Base-by-base conservation (phyloP, 2,888 invertebrate species). In the Monochamus alternatus region DNA sequence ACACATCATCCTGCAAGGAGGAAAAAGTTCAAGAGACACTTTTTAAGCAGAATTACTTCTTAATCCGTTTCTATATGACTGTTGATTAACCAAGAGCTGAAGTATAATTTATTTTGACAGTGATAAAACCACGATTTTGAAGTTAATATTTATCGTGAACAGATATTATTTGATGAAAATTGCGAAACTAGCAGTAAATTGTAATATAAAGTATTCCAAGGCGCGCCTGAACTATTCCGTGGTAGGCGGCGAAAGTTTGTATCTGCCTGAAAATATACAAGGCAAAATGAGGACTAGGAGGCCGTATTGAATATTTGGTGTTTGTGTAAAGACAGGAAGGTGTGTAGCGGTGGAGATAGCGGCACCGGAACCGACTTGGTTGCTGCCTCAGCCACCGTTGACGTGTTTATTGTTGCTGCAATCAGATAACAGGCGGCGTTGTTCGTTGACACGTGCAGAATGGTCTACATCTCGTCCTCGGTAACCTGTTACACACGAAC, bases 401-500 rank as follows among this genome's bases (percentile, higher is more conserved):
- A 83, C 83, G 82, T 81, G 83, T 83, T 82, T 82, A 83, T 83
- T 74, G 74, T 74, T 52, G 79, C 74, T 73, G 68, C 76, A 81
- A 84, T 83, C 82, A 80, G 81, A 83, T 82, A 83, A 78, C 73
- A 43, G 60, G 44, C 63, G 67, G 81, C 74, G 79, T 82, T 83
- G 83, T 82, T 81, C 79, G 80, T 76, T 81, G 82, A 84, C 83
- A 81, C 83, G 82, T 82, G 82, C 81, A 81, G 83, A 82, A 82
- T 81, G 81, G 81, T 75, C 82, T 76, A 78, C 80, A 81, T 81
- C 81, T 80, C 78, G 76, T 80, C 76, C 74, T 72, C 74, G 67
- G 74, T 83, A 80, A 82, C 82, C 81, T 81, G 81, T 82, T 82
- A 82, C 82, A 77, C 77, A 72, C 70, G 69, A 75, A 78, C 78